Base-by-base conservation (phyloP, 1,140 invertebrate genomes). In the Lucilia sericata region DNA sequence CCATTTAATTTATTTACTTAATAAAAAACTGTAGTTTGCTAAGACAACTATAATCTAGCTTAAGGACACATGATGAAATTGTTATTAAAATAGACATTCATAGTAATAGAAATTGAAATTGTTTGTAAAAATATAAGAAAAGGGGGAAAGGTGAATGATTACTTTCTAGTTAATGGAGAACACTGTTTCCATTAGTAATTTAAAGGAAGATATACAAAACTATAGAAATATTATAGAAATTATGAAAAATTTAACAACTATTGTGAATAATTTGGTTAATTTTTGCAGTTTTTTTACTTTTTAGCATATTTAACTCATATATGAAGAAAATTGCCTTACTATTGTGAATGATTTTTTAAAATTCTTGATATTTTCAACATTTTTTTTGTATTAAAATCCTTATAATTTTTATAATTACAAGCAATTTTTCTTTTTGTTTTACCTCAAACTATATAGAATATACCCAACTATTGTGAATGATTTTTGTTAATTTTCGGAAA, bases 1-100 rank as follows among this genome's bases (percentile, higher is more conserved):
- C 7, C 30, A 75, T 75, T 75, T 30, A 75, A 75, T 36, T 25
- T 25, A 75, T 75, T 75, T 75, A 75, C 9, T 75, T 75, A 42
- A 42, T 42, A 42, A 42, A 30, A 30, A 30, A 30, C 25, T 42
- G 42, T 42, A 2, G 1, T 42, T 7, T 42, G 2, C 5, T 42
- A 7, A 7, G 42, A 30, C 25, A 3, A 30, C 42, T 42, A 75
- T 75, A 75, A 75, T 75, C 74, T 75, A 25, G 25, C 74, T 75
- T 75, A 75, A 75, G 74, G 74, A 25, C 74, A 75, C 25, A 75
- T 30, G 30, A 21, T 75, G 25, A 30, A 25, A 30, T 75, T 75
- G 21, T 25, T 19, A 74, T 74, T 25, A 34, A 55, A 55, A 55
- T 55, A 55, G 17, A n/a, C 51, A 55, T 55, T 12, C 51, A 55